phyloP scores from a whole-genome alignment of 2,113 vertebrate genomes.

The Leptobrachium leishanense region DNA sequence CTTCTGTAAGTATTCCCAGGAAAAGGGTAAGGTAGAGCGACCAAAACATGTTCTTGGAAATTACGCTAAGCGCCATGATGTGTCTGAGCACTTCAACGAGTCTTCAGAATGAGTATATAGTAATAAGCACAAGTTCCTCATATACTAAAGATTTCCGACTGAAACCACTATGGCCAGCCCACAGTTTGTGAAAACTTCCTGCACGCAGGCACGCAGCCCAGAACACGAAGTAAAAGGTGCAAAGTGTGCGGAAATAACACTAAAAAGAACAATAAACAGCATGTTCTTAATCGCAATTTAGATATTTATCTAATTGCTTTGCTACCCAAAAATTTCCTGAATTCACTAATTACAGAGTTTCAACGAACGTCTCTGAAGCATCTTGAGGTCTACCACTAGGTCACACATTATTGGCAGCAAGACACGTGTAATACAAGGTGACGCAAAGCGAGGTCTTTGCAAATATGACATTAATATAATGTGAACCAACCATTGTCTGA shows the following conservation, averaged over 20 bases:
- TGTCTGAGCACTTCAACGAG: not conserved
- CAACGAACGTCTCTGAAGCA: too few species aligned
- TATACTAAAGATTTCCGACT: constrained; percentile 29
- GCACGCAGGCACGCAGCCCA: not conserved
- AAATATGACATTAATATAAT: too few species aligned
- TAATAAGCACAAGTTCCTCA: constrained; percentile 3
- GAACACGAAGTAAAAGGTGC: not conserved
- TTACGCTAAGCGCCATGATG: not conserved
- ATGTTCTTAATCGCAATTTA: constrained; percentile 1
- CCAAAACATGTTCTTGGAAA: constrained; percentile 18
- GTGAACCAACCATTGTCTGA: too few species aligned
- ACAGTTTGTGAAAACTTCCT: constrained; percentile 33
- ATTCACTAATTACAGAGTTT: too few species aligned
- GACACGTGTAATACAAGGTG: too few species aligned
- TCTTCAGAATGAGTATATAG: not conserved
- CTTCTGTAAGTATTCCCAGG: constrained; percentile 17
- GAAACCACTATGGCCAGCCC: constrained; percentile 40
- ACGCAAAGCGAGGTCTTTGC: too few species aligned
- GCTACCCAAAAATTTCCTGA: too few species aligned
- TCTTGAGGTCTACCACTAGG: too few species aligned
- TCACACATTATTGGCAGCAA: too few species aligned
- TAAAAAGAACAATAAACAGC: not conserved
- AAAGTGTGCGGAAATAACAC: constrained; percentile 7
- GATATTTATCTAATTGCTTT: not conserved
- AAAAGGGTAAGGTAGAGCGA: not conserved